Conservation (phyloP, 2,113 vertebrate genomes). For the Ammospiza caudacuta region DNA sequence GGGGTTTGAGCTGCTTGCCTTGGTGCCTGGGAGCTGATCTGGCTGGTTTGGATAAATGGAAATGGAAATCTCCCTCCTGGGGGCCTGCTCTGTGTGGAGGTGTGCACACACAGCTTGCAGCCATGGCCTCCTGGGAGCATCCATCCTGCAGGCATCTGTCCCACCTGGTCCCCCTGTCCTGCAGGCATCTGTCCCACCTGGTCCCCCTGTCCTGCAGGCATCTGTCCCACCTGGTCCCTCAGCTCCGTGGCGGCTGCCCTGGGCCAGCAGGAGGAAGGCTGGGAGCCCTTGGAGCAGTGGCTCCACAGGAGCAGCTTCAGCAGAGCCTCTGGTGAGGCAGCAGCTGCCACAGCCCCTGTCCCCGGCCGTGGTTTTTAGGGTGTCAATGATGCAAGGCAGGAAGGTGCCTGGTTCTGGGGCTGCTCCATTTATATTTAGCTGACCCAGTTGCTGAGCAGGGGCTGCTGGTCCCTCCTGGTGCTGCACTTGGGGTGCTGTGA, state of each 20-base stretch:
- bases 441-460: conserved; percentile 34
- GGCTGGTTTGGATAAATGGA: background rate
- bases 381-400: conserved; percentile 47
- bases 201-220: background rate
- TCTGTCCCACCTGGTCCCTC: background rate
- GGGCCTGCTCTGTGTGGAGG: background rate
- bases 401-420: background rate
- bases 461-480: background rate
- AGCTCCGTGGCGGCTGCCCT: rapidly evolving
- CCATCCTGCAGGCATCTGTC: rapidly evolving
- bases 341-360: background rate
- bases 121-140: rapidly evolving
- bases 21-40: background rate
- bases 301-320: background rate
- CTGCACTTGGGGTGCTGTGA: background rate
- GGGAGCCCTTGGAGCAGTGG: background rate
- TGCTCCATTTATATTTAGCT: conserved; percentile 52
- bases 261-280: rapidly evolving
- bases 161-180: background rate
- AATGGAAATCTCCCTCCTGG: background rate
- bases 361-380: conserved; percentile 44
- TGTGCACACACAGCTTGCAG: background rate
- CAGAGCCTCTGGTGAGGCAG: background rate
- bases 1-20: background rate
- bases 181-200: background rate